These are phyloP conservation scores for Urosaurus nigricauda DNA, from an alignment of 2,797 vertebrate genomes.

Conservation along the genomic window DNA sequence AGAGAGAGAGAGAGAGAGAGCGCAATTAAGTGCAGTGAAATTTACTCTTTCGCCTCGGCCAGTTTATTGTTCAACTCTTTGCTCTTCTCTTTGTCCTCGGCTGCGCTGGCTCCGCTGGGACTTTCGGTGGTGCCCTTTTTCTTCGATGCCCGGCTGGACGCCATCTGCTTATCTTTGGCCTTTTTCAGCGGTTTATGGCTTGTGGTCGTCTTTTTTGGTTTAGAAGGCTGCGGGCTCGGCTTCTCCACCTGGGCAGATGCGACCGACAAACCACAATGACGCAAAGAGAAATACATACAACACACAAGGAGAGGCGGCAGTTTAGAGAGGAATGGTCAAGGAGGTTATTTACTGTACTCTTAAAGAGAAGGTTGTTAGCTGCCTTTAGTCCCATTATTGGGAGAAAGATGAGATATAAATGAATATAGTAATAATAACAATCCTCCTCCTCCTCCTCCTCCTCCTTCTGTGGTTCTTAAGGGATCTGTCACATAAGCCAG, in stretches of 20 bases:
- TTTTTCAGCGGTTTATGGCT: constrained; percentile 92
- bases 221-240: constrained; percentile 87
- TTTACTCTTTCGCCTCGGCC: constrained; percentile 99
- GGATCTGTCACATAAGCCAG: background rate
- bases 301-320: constrained; percentile 67
- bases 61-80: constrained; percentile 99
- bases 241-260: constrained; percentile 89
- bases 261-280: constrained; percentile 61
- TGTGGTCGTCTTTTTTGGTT: constrained; percentile 92
- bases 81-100: constrained; percentile 94
- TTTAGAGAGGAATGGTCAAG: constrained; percentile 63
- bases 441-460: no score
- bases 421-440: no score
- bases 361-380: no score
- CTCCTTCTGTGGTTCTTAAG: background rate
- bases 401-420: no score
- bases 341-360: no score
- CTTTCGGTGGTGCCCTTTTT: constrained; percentile 87
- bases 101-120: constrained; percentile 76
- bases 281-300: constrained; percentile 49
- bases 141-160: constrained; percentile 85
- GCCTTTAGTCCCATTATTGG: no score
- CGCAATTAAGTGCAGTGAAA: constrained; percentile 89
- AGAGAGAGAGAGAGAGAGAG: constrained; percentile 51
- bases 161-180: constrained; percentile 94